A percentile compares a stretch with the other conserved stretches of the same genome.
Evolutionary conservation across 2,797 vertebrate genomes (phyloP).

Genomic region (Trematomus bernacchii): DNA sequence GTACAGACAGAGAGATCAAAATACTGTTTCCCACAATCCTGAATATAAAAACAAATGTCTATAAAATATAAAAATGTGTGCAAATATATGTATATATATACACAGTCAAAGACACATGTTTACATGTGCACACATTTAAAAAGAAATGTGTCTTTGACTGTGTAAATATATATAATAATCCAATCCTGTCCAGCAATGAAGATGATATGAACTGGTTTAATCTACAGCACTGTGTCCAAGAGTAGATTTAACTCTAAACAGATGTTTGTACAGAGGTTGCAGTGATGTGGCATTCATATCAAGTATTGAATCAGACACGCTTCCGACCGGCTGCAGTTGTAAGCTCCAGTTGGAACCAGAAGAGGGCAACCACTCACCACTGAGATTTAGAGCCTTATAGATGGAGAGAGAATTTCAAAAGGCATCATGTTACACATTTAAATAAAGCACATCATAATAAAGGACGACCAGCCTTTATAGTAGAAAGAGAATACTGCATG

Average conservation of each 20-base stretch:
- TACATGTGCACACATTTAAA: too few relatives aligned
- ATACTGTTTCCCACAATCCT: too few relatives aligned
- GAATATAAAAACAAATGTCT: too few relatives aligned
- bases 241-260: neutral
- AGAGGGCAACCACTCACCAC: slow-evolving; percentile 66
- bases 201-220: neutral
- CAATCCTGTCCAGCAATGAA: neutral
- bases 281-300: slow-evolving; percentile 17
- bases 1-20: too few relatives aligned
- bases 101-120: too few relatives aligned
- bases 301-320: neutral
- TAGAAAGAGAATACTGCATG: slow-evolving; percentile 17
- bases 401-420: neutral
- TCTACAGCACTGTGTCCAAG: neutral
- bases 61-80: too few relatives aligned
- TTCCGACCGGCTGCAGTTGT: slow-evolving; percentile 23
- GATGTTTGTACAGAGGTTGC: neutral
- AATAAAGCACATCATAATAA: neutral
- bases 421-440: neutral
- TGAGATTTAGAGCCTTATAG: neutral
- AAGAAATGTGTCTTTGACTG: too few relatives aligned
- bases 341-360: slow-evolving; percentile 52
- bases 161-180: too few relatives aligned
- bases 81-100: too few relatives aligned
- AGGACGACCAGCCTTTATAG: neutral